Base-by-base conservation (phyloP, 2,797 vertebrate genomes). In the Percopsis omiscomaycus region DNA sequence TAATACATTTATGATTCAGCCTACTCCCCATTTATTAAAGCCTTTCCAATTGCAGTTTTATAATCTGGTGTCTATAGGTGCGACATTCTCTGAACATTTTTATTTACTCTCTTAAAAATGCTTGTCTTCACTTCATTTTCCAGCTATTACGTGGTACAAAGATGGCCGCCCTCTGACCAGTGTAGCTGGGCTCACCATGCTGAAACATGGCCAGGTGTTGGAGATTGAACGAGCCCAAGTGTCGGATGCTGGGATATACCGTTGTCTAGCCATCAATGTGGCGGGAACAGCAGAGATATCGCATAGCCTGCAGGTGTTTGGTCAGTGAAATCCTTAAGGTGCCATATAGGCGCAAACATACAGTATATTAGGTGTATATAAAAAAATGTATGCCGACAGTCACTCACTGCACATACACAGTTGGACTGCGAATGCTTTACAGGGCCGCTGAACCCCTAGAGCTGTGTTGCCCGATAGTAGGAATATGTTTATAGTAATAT, bases 121-220 rank as follows among this genome's bases (percentile, higher is more conserved):
- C 54, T 14, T 42, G 46, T 5, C 22, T 3, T 58, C 16, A 22
- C 8, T 22, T 1, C 29, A 2, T 53, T 11, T n/a, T 16, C 37
- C 86, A 99, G 98, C 89, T 28, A 83, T 98, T 58, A 93, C 91
- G 0, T 99, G 98, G 98, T 96, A 94, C 89, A 98, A 97, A 91
- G 95, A 97, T 49, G 91, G 91, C 54, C 93, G 68, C 0, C 93
- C 89, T 0, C 80, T 98, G 64, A 88, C 86, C 0, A 71, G 54
- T 3, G 81, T 92, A 10, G 84, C 89, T 0, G 90, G 94, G 0
- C 77, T 93, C 68, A 82, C 81, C 2, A 72, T 95, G 63, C 80
- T 91, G 83, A 93, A 91, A 58, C 89, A 92, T 30, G 95, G 95
- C 29, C 94, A 92, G 71, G 73, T 92, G 65, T 75, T 98, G 66